Evolutionary conservation across 2,113 vertebrate genomes (phyloP), one percentile per base, ranked within the genome.

Genomic region (Motacilla alba): DNA sequence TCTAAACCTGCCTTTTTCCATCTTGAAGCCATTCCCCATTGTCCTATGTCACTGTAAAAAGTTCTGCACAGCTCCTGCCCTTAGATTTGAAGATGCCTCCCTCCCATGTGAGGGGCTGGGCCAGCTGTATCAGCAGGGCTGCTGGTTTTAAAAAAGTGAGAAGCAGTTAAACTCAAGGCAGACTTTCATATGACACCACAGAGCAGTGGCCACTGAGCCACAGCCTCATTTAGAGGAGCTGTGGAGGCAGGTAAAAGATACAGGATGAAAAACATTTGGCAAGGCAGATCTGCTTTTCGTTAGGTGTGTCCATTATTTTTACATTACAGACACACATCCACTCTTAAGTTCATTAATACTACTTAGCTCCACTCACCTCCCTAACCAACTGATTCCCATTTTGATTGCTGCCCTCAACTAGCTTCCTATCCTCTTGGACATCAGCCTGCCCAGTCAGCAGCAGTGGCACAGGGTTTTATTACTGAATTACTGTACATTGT

Each of bases 301-400:
- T 84, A 89, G 18, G 18, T 46, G 39, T 82, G 28, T 41, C 52
- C 62, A 84, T 91, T 95, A 93, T 82, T 94, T 95, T 59, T 84
- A n/a, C 76, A 79, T 94, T 91, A 91, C 49, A 76, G 77, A 41
- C 62, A 91, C 37, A 76, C 26, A 75, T 64, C 31, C 41, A 56
- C 53, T 83, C 73, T 80, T 39, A 83, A 93, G 66, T 73, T 95
- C 77, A 93, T 96, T 95, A 93, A 79, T 31, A 50, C 58, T 66
- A 22, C 69, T 94, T 91, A 93, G 53, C 53, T 85, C 20, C 37
- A 33, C 37, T 94, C 81, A 62, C 58, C 28, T 82, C 66, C 55
- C 81, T 67, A 94, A 82, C 73, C 39, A 46, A 56, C 41, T 93
- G 62, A 95, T 95, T 87, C 49, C 26, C 26, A 50, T 87, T 95